Evolutionary conservation across 1,140 invertebrate species (phyloP).

Genomic region (Drosophila teissieri): DNA sequence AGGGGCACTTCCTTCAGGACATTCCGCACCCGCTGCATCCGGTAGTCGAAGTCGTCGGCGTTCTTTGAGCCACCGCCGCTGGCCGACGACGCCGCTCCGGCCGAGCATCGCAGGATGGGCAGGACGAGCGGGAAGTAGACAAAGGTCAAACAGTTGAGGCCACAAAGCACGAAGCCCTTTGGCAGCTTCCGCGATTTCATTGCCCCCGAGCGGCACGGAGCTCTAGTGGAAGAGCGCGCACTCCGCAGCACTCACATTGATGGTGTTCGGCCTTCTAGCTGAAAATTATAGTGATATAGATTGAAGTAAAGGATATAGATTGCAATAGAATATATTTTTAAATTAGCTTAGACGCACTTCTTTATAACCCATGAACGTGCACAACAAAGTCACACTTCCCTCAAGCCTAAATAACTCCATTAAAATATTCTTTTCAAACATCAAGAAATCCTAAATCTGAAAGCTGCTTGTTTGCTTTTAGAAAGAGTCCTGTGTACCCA

Average conservation of each 20-base stretch:
- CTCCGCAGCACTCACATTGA: conserved; percentile 77
- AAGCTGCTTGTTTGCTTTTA: conserved; percentile 2
- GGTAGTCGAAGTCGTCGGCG: conserved; percentile 82
- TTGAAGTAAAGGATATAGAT: no score
- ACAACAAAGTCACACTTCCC: not conserved
- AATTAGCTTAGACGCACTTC: not conserved
- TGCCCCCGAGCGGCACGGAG: conserved; percentile 72
- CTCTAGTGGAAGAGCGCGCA: conserved; percentile 64
- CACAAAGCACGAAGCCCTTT: conserved; percentile 82
- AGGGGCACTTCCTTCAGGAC: conserved; percentile 86
- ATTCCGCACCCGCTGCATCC: conserved; percentile 86
- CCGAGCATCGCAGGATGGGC: conserved; percentile 76
- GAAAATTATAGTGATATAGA: not conserved
- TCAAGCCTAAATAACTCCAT: not conserved
- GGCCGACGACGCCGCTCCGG: conserved; percentile 30
- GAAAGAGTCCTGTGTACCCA: not conserved
- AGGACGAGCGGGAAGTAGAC: conserved; percentile 78
- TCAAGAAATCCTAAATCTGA: not conserved
- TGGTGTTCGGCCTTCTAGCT: conserved; percentile 60
- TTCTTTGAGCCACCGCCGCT: conserved; percentile 21
- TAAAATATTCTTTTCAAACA: conserved; percentile 4
- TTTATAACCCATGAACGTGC: not conserved
- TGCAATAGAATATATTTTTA: no score
- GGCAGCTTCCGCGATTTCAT: conserved; percentile 84
- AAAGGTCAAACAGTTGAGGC: conserved; percentile 80